Conservation (phyloP, 2,888 invertebrate genomes). For the Drosophila fulvimacula region DNA sequence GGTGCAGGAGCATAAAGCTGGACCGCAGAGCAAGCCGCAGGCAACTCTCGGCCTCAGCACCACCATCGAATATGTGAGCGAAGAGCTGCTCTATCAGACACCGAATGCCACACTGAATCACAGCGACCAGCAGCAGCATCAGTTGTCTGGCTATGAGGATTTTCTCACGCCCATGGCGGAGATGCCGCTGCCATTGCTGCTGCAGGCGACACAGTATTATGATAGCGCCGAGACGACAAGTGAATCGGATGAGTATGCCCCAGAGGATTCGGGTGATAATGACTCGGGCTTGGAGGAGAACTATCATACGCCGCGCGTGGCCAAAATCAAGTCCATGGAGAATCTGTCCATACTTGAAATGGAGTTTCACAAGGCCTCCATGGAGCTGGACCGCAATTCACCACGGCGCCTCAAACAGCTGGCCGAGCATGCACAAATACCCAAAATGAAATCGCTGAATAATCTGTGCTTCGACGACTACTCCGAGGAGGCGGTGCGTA, state of each 20-base stretch:
- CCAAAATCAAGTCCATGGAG: conserved; percentile 85
- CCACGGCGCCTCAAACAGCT: conserved; percentile 81
- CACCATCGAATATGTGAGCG: conserved; percentile 70
- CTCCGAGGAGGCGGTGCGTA: conserved; percentile 77
- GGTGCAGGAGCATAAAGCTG: conserved; percentile 35
- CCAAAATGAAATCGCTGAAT: conserved; percentile 84
- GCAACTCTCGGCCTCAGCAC: conserved; percentile 46
- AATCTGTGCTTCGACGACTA: conserved; percentile 83
- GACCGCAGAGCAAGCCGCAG: conserved; percentile 17
- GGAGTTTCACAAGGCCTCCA: conserved; percentile 84
- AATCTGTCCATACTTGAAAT: conserved; percentile 84
- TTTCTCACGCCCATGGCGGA: conserved; percentile 83
- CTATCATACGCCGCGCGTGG: conserved; percentile 83
- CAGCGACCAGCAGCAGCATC: conserved; percentile 63
- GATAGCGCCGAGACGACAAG: conserved; percentile 69
- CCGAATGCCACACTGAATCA: conserved; percentile 82
- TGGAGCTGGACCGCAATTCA: conserved; percentile 83
- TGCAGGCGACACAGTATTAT: conserved; percentile 64
- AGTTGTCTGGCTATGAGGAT: conserved; percentile 71
- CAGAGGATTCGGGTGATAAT: conserved; percentile 76
- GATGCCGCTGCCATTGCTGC: conserved; percentile 67
- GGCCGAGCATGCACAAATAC: conserved; percentile 76
- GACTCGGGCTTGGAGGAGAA: conserved; percentile 84
- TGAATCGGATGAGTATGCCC: conserved; percentile 62
- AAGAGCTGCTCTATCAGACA: conserved; percentile 81